Percentiles rank a stretch among this genome's conserved stretches.
Evolutionary conservation across 2,113 vertebrate species (phyloP).

Genomic region (Solea solea): DNA sequence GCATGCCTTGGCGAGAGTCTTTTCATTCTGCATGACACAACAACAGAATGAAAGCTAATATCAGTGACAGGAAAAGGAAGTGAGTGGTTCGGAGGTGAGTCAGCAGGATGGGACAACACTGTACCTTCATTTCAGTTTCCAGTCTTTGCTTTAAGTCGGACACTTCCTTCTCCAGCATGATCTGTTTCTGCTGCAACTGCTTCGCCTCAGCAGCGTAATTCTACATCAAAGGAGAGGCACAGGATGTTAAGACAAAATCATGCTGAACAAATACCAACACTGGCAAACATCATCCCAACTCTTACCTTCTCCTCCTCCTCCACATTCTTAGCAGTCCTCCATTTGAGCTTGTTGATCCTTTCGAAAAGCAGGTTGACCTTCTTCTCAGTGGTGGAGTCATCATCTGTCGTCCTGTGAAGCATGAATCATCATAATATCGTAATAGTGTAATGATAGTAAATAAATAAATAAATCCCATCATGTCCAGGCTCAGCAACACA

Average conservation of each 20-base stretch:
- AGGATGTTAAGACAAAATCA: conserved; percentile 14
- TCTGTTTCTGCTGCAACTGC: conserved; percentile 83
- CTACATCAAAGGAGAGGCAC: conserved; percentile 26
- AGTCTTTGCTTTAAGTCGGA: conserved; percentile 85
- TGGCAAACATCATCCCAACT: conserved; percentile 22
- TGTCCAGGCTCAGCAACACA: neutral
- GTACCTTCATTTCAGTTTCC: conserved; percentile 87
- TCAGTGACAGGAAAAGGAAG: conserved; percentile 28
- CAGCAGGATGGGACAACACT: conserved; percentile 12
- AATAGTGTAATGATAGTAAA: neutral
- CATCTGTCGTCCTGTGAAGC: conserved; percentile 87
- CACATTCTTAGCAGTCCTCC: conserved; percentile 83
- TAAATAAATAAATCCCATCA: neutral
- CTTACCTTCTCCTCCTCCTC: conserved; percentile 80
- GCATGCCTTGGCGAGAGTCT: conserved; percentile 85
- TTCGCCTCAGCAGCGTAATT: conserved; percentile 78
- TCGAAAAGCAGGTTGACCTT: conserved; percentile 94
- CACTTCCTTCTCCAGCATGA: conserved; percentile 83
- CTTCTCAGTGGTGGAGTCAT: conserved; percentile 87
- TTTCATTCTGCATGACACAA: conserved; percentile 82
- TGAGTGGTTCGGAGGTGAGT: conserved; percentile 8
- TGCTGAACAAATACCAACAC: neutral
- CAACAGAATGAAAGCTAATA: conserved; percentile 5
- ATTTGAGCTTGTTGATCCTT: conserved; percentile 93
- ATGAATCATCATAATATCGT: conserved; percentile 17